These are phyloP conservation scores for Boloria selene DNA, from an alignment of 2,888 invertebrate genomes.

Conservation along the genomic window DNA sequence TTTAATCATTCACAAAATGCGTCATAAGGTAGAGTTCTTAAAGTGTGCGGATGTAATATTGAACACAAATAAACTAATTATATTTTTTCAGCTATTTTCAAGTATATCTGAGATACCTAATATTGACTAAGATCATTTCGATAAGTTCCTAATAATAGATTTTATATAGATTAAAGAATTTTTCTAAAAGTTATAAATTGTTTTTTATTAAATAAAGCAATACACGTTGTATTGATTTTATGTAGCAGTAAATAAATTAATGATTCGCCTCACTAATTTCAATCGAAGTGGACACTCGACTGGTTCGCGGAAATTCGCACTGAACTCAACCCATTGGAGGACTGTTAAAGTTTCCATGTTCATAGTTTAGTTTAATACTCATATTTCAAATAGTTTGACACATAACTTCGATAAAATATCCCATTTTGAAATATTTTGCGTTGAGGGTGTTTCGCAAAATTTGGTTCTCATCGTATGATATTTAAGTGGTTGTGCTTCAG, in stretches of 20 bases:
- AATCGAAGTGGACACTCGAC: conserved; percentile 27
- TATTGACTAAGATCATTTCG: too few species aligned
- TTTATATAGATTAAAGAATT: not conserved
- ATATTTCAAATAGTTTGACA: conserved; percentile 21
- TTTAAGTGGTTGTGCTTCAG: too few species aligned
- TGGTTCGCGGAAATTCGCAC: conserved; percentile 23
- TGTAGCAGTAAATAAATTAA: not conserved
- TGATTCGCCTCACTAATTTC: conserved; percentile 6
- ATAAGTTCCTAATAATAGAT: not conserved
- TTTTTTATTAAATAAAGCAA: not conserved
- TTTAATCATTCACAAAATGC: conserved; percentile 33
- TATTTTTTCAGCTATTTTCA: not conserved
- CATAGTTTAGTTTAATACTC: conserved; percentile 15
- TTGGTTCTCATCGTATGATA: not conserved
- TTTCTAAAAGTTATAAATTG: not conserved
- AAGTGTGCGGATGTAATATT: conserved; percentile 3
- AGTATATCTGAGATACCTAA: too few species aligned
- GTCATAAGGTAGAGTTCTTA: conserved; percentile 15
- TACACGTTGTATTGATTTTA: not conserved
- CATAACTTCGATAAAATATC: not conserved
- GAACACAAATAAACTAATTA: not conserved
- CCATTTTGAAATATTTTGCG: conserved; percentile 3
- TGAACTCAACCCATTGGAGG: conserved; percentile 19
- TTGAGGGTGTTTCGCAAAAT: not conserved
- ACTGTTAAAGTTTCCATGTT: conserved; percentile 15